A percentile compares a stretch with the other conserved stretches of the same genome.
These are phyloP conservation scores for Falco biarmicus DNA, from an alignment of 2,797 vertebrate species.

Conservation along the genomic window DNA sequence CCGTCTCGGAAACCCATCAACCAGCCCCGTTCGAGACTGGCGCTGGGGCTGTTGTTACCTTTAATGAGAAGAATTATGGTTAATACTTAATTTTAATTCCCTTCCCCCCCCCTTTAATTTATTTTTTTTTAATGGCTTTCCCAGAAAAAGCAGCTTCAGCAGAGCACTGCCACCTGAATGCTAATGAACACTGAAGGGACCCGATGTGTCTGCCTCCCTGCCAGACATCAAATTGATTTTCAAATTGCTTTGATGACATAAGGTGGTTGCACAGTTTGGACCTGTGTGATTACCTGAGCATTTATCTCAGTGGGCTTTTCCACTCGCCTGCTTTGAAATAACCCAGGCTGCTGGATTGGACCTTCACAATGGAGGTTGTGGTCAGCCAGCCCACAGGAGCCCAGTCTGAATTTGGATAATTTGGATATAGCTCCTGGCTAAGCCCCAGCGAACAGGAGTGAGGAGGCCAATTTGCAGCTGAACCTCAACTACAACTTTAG, in stretches of 20 bases:
- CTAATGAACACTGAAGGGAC: conserved; percentile 46
- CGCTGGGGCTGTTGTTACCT: conserved; percentile 50
- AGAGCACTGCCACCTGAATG: conserved; percentile 52
- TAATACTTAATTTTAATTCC: conserved; percentile 58
- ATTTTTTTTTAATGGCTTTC: conserved; percentile 58
- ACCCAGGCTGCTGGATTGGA: background rate
- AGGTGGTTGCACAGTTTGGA: conserved; percentile 73
- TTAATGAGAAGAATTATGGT: conserved; percentile 66
- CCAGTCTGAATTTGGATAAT: background rate
- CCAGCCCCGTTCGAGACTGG: background rate
- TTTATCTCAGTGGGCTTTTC: conserved; percentile 59
- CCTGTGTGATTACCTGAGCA: conserved; percentile 63
- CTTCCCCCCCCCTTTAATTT: background rate
- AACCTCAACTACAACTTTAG: background rate
- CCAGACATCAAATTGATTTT: conserved; percentile 80
- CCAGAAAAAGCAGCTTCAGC: conserved; percentile 34
- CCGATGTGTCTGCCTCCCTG: conserved; percentile 46
- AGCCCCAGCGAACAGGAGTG: background rate
- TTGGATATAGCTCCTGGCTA: background rate
- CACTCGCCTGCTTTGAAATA: conserved; percentile 28
- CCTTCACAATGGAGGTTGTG: background rate
- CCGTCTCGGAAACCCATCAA: background rate
- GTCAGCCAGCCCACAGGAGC: background rate
- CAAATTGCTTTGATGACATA: conserved; percentile 78
- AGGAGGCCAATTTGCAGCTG: background rate